Percentiles rank a stretch among this genome's conserved stretches.
phyloP scores from a whole-genome alignment of 2,797 vertebrate species.

The Ceryle rudis region DNA sequence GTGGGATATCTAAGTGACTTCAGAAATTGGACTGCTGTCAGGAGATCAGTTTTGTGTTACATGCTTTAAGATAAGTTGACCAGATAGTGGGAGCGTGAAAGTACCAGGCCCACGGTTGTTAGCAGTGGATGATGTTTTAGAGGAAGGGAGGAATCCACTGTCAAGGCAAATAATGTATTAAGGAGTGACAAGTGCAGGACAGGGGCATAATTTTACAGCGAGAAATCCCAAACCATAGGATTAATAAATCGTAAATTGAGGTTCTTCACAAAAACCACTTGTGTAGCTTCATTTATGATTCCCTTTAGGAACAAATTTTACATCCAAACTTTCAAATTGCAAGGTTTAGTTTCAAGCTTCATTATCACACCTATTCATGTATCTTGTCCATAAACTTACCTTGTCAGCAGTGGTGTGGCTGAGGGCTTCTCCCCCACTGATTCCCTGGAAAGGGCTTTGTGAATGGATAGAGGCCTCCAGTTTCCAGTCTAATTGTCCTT shows the following conservation, averaged over 20 bases:
- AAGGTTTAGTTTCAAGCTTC: neutral
- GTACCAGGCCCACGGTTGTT: neutral
- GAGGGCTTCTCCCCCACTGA: neutral
- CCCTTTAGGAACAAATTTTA: neutral
- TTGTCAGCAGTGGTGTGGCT: neutral
- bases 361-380: fast-evolving
- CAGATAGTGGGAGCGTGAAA: neutral
- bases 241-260: neutral
- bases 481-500: neutral
- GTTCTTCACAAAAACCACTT: neutral
- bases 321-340: neutral
- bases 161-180: neutral
- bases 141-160: neutral
- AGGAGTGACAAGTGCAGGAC: neutral
- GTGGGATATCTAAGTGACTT: neutral
- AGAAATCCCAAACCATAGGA: neutral
- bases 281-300: neutral
- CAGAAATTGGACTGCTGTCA: neutral
- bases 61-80: neutral
- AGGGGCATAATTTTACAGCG: neutral
- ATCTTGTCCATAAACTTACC: fast-evolving
- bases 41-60: neutral
- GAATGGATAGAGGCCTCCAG: neutral
- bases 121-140: neutral
- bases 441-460: neutral